Conservation (phyloP, 2,797 vertebrate genomes). For the Vireo griseus region DNA sequence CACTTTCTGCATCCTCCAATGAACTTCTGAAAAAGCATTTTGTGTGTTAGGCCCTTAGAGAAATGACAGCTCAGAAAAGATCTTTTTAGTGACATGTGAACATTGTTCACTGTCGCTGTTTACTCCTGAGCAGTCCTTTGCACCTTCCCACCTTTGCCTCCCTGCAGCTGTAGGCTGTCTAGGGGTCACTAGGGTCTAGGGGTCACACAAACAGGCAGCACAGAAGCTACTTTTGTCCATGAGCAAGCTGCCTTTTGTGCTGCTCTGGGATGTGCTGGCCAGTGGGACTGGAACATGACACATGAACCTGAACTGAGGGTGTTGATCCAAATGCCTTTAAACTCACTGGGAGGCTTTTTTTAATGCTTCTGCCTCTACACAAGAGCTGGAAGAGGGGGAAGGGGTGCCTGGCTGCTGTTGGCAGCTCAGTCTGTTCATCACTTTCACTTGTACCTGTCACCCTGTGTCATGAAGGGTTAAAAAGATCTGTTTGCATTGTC, state of each 20-base stretch:
- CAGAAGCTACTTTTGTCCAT: background rate
- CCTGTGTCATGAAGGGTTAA: background rate
- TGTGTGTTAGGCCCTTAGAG: background rate
- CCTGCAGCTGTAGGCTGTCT: background rate
- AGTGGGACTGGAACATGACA: background rate
- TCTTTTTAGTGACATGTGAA: background rate
- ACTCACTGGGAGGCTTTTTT: background rate
- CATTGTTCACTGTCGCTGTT: background rate
- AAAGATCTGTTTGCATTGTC: background rate
- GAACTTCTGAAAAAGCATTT: constrained; percentile 49
- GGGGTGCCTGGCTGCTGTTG: background rate
- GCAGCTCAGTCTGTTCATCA: background rate
- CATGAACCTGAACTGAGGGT: background rate
- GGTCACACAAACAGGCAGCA: background rate
- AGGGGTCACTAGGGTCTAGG: background rate
- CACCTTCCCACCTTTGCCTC: accelerated
- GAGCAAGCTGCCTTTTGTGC: background rate
- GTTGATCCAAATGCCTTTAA: background rate
- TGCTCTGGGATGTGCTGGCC: background rate
- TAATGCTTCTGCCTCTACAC: background rate
- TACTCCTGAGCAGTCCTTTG: background rate
- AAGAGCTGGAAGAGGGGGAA: background rate
- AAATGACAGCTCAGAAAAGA: background rate
- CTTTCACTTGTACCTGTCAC: background rate
- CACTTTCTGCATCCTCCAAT: background rate